Conservation (phyloP, 2,888 invertebrate species). For the Noctua janthina region DNA sequence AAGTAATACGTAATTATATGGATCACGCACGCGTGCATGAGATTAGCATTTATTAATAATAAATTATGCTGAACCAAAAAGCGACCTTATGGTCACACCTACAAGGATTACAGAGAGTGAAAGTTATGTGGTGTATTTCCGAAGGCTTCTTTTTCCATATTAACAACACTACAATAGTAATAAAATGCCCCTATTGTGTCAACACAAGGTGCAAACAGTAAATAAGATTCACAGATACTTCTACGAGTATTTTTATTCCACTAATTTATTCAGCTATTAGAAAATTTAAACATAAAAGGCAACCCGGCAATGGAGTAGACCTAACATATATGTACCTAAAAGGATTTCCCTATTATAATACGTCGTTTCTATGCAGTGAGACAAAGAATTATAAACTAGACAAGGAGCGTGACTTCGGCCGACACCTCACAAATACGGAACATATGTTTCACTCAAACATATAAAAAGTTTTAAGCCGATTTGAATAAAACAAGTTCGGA, state of each 20-base stretch:
- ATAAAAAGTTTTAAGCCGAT: slow-evolving; percentile 19
- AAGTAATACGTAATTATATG: slow-evolving; percentile 6
- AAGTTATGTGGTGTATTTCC: slow-evolving; percentile 7
- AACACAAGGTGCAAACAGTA: slow-evolving; percentile 16
- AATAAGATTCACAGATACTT: slow-evolving; percentile 28
- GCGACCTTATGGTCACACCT: not conserved
- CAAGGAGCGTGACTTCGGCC: not conserved
- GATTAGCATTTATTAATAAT: slow-evolving; percentile 12
- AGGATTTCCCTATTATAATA: slow-evolving; percentile 72
- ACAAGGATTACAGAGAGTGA: slow-evolving; percentile 13
- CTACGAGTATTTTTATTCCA: slow-evolving; percentile 12
- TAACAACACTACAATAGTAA: not conserved
- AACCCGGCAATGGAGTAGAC: slow-evolving; percentile 35
- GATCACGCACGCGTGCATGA: slow-evolving; percentile 1
- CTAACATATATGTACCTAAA: slow-evolving; percentile 60
- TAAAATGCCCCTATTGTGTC: slow-evolving; percentile 8
- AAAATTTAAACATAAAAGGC: slow-evolving; percentile 50
- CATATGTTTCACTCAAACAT: slow-evolving; percentile 11
- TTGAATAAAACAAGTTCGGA: slow-evolving; percentile 19
- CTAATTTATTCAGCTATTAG: slow-evolving; percentile 38
- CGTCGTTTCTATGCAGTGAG: slow-evolving; percentile 51
- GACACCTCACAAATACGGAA: slow-evolving; percentile 9
- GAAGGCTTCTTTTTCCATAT: slow-evolving; percentile 18
- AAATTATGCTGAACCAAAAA: slow-evolving; percentile 5
- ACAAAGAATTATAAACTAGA: slow-evolving; percentile 36